Evolutionary conservation across 2,888 invertebrate species (phyloP).

Genomic region (Limnephilus auricula): DNA sequence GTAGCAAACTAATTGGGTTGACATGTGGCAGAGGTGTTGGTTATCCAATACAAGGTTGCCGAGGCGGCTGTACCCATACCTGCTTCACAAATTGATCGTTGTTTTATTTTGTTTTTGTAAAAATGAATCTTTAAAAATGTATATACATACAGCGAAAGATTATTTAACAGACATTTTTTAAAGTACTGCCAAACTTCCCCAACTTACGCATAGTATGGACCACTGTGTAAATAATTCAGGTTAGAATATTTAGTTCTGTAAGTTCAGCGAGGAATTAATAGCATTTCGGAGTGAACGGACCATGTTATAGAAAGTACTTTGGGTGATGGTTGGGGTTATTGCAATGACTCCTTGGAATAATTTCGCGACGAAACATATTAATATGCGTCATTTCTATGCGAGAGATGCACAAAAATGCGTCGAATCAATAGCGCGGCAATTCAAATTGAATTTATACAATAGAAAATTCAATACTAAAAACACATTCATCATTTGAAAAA

Average conservation of each 20-base stretch:
- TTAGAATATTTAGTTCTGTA: neutral
- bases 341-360: slow-evolving; percentile 9
- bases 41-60: too few species aligned
- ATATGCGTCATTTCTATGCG: slow-evolving; percentile 45
- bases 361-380: slow-evolving; percentile 6
- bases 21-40: too few species aligned
- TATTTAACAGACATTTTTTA: too few species aligned
- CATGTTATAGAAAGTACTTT: neutral
- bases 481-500: neutral
- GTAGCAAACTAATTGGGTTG: too few species aligned
- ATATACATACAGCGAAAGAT: too few species aligned
- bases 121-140: too few species aligned
- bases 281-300: neutral
- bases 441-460: neutral
- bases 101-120: too few species aligned
- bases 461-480: too few species aligned
- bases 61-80: too few species aligned
- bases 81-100: too few species aligned
- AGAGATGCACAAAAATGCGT: slow-evolving; percentile 15
- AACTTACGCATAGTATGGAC: neutral
- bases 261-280: neutral
- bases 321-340: neutral
- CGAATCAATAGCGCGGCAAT: neutral
- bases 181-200: too few species aligned
- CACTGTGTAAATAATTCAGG: neutral